These are phyloP conservation scores for Julus scandinavius DNA, from an alignment of 2,888 invertebrate genomes.

Conservation along the genomic window DNA sequence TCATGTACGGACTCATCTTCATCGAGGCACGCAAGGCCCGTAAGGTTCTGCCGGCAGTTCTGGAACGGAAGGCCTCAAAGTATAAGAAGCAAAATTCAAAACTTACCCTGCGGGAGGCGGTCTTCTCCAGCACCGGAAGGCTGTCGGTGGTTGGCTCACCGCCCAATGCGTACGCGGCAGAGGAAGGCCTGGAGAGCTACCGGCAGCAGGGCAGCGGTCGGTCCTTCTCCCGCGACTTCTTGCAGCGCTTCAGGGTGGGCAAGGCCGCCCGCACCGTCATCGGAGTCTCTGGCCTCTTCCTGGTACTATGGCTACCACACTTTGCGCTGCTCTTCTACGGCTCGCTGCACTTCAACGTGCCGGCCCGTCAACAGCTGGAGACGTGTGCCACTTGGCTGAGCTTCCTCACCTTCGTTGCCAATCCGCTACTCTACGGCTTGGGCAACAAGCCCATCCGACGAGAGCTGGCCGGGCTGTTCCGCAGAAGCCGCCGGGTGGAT, in stretches of 20 bases:
- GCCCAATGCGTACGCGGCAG: background rate
- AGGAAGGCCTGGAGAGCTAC: background rate
- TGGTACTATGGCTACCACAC: constrained; percentile 17
- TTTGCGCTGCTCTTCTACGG: constrained; percentile 39
- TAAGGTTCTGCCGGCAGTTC: constrained; percentile 3
- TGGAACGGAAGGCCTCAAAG: background rate
- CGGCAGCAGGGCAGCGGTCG: background rate
- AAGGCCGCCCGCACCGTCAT: constrained; percentile 17
- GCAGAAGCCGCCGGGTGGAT: background rate
- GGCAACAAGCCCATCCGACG: background rate
- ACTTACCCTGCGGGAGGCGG: background rate
- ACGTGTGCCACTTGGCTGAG: background rate
- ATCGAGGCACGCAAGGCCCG: background rate
- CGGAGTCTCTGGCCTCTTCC: background rate
- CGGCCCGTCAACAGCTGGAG: background rate
- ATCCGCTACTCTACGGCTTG: constrained; percentile 9
- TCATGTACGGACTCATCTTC: constrained; percentile 25
- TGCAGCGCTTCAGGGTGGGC: background rate
- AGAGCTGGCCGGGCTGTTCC: background rate
- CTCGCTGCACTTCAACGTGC: background rate
- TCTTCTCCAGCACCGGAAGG: background rate
- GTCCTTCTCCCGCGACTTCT: constrained; percentile 39
- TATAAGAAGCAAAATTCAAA: no score
- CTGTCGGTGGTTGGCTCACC: background rate
- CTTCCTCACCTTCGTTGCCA: constrained; percentile 13